Percentiles rank a stretch among this genome's conserved stretches.
Conservation (phyloP, 2,797 vertebrate genomes). For the Pipistrellus pipistrellus region DNA sequence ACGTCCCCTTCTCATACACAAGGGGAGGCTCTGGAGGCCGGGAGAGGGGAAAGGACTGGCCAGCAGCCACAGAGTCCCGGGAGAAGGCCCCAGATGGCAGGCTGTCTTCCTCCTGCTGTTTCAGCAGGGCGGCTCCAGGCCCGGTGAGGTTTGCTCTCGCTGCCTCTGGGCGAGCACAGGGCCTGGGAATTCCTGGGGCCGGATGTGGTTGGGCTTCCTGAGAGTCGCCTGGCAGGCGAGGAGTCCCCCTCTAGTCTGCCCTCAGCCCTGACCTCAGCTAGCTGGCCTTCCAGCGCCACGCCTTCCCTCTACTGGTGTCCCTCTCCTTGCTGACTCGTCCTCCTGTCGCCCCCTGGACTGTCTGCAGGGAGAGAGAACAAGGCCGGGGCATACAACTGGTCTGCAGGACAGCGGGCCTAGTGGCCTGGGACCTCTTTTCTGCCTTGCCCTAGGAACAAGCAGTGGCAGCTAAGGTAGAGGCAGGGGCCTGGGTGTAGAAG, state of each 20-base stretch:
- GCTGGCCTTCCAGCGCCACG: not conserved
- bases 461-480: not conserved
- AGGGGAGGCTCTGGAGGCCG: not conserved
- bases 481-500: not conserved
- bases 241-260: constrained; percentile 52
- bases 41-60: not conserved
- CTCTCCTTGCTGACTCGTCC: constrained; percentile 24
- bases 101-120: not conserved
- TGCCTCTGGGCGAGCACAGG: constrained; percentile 3
- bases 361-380: not conserved
- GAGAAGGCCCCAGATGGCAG: not conserved
- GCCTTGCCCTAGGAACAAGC: not conserved
- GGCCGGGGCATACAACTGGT: not conserved
- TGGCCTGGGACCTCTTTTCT: not conserved
- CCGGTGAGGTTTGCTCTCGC: not conserved
- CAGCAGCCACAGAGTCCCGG: not conserved
- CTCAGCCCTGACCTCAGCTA: constrained; percentile 62
- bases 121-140: not conserved
- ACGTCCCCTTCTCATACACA: not conserved
- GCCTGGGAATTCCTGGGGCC: constrained; percentile 80
- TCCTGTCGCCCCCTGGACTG: not conserved
- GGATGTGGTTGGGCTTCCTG: constrained; percentile 75
- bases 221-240: constrained; percentile 66
- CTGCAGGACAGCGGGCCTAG: not conserved
- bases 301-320: constrained; percentile 26